Conservation (phyloP, 1,140 invertebrate genomes). For the Eupristina koningsbergeri region DNA sequence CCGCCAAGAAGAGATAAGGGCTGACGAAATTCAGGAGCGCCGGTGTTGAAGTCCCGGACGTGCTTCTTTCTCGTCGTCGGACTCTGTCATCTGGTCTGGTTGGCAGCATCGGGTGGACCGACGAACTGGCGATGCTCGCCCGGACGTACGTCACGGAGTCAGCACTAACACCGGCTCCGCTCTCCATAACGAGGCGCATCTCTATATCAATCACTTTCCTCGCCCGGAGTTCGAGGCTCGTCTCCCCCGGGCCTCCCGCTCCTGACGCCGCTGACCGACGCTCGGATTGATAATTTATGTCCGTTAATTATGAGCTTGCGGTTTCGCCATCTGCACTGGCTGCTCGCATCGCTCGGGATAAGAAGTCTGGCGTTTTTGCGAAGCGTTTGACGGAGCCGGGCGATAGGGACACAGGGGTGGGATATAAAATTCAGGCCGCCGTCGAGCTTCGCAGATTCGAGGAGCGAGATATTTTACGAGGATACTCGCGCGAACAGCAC, state of each 20-base stretch:
- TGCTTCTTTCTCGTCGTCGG: not conserved
- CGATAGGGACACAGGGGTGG: not conserved
- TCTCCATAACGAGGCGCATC: conserved; percentile 67
- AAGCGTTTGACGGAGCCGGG: not conserved
- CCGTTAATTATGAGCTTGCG: conserved; percentile 72
- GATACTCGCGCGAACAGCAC: not conserved
- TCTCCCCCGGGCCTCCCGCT: conserved; percentile 53
- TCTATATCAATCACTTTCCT: conserved; percentile 73
- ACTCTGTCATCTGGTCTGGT: not conserved
- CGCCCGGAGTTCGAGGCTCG: conserved; percentile 57
- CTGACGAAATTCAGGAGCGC: not conserved
- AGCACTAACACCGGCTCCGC: conserved; percentile 66
- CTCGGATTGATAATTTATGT: conserved; percentile 74
- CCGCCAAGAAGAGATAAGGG: not conserved
- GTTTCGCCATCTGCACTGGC: conserved; percentile 53
- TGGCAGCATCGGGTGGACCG: conserved; percentile 52
- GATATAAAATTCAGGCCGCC: too few relatives aligned
- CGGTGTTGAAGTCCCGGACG: too few relatives aligned
- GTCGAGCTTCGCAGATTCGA: too few relatives aligned
- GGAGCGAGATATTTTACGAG: not conserved
- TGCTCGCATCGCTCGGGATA: not conserved
- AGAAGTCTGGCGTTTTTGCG: not conserved
- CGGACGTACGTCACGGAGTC: conserved; percentile 72
- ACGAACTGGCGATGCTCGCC: conserved; percentile 64
- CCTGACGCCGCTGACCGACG: conserved; percentile 65